Conservation (phyloP, 2,797 vertebrate genomes). For the Pseudomugil tenellus region DNA sequence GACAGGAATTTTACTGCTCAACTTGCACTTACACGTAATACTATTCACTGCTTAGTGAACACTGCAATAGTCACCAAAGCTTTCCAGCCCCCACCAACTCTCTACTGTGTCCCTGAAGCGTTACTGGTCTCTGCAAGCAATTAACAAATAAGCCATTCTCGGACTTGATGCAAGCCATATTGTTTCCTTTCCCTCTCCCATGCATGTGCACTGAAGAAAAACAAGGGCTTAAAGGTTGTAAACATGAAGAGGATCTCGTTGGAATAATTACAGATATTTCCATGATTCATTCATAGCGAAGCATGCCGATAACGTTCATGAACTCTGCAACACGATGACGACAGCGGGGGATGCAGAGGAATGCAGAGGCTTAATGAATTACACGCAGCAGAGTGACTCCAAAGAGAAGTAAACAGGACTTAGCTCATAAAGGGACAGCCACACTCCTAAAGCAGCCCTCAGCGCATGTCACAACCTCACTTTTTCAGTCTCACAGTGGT, state of each 20-base stretch:
- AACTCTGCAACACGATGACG: constrained; percentile 59
- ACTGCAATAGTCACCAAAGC: constrained; percentile 16
- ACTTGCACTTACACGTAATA: constrained; percentile 25
- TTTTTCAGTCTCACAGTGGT: constrained; percentile 13
- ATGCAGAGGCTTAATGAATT: constrained; percentile 51
- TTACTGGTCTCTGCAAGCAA: constrained; percentile 67
- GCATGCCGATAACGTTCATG: constrained; percentile 60
- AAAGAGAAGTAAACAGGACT: constrained; percentile 34
- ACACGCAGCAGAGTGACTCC: constrained; percentile 39
- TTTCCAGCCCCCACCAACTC: constrained; percentile 26
- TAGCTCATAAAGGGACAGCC: constrained; percentile 19
- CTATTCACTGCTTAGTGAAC: constrained; percentile 22
- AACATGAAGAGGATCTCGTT: constrained; percentile 73
- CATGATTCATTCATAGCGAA: constrained; percentile 67
- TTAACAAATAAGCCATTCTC: constrained; percentile 74
- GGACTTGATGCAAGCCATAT: constrained; percentile 69
- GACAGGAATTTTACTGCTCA: background rate
- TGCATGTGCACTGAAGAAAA: constrained; percentile 52
- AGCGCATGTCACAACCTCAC: constrained; percentile 34
- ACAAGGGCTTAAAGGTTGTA: constrained; percentile 65
- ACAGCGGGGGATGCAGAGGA: constrained; percentile 44
- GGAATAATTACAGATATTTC: constrained; percentile 71
- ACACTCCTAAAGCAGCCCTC: constrained; percentile 8
- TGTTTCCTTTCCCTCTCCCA: constrained; percentile 61
- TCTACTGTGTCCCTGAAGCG: constrained; percentile 43